Evolutionary conservation across 2,797 vertebrate genomes (phyloP), one percentile per base, ranked within the genome.

Genomic region (Enteromius thamalakanensis): DNA sequence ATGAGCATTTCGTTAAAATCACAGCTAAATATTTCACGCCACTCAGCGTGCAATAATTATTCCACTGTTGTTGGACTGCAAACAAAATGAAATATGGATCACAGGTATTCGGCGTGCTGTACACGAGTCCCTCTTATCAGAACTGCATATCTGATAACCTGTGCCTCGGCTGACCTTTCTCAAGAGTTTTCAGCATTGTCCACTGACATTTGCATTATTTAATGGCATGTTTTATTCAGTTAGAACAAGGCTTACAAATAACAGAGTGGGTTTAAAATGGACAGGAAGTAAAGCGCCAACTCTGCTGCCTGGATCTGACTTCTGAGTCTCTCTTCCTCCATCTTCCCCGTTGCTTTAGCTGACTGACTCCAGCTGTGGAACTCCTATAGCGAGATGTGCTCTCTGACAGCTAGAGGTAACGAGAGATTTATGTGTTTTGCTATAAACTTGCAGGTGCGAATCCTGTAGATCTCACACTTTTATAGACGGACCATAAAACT

Each of bases 1-100:
- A 55, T 60, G 11, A 74, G 79, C 65, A 47, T 81, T 84, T 86
- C 40, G 58, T 78, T 69, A 72, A 84, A 86, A 77, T 84, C 67
- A 62, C 55, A 45, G 45, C 49, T 87, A 87, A 88, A 88, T 88
- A 87, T 84, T 87, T 84, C 70, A 87, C 29, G 3, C 19, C 9
- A 58, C 17, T 45, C 42, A n/a, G 7, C 17, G n/a, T 1, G 4
- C 19, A 53, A 79, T 69, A 74, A 77, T 80, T 83, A 77, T 83
- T 76, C 37, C 62, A 75, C 76, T 74, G 32, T 65, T 78, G 70
- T 72, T 64, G 74, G 42, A 60, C 72, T 70, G 84, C 82, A 88
- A 87, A 87, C 88, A 87, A 72, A 80, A 86, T 89, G 32, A 89
- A 88, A 88, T 87, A 89, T 89, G 84, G 55, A 89, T 89, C 85